Conservation (phyloP, 1,140 invertebrate genomes). For the Dendroctonus ponderosae region DNA sequence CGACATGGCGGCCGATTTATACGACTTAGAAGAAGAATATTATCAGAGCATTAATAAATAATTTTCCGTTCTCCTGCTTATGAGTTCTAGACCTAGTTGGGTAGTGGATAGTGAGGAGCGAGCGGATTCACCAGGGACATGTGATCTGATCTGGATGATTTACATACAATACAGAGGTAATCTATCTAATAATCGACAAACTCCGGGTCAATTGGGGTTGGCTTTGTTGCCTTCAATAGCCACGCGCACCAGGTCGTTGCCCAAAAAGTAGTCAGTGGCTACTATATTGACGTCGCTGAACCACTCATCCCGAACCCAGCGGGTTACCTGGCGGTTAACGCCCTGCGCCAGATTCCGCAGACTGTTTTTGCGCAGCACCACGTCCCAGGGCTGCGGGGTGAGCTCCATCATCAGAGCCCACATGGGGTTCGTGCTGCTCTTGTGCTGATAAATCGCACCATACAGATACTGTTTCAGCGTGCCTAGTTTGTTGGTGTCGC, state of each 20-base stretch:
- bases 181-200: no score
- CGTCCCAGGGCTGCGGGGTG: constrained; percentile 68
- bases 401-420: constrained; percentile 81
- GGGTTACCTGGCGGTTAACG: constrained; percentile 67
- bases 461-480: constrained; percentile 61
- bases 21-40: constrained; percentile 97
- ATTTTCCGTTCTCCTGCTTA: background rate
- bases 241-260: constrained; percentile 70
- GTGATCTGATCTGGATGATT: no score
- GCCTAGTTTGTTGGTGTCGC: constrained; percentile 56
- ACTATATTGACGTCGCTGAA: constrained; percentile 69
- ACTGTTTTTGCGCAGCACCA: constrained; percentile 63
- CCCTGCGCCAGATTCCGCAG: constrained; percentile 67
- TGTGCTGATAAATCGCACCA: constrained; percentile 51
- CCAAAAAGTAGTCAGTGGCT: constrained; percentile 76
- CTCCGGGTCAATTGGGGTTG: constrained; percentile 9
- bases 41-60: constrained; percentile 93
- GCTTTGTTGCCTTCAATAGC: constrained; percentile 56
- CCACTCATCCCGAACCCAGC: constrained; percentile 64
- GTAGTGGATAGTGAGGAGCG: no score
- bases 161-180: no score
- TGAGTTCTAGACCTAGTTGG: no score
- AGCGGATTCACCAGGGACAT: background rate
- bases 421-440: constrained; percentile 55
- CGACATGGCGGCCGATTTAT: constrained; percentile 92